Percentiles rank a stretch among this genome's conserved stretches.
Evolutionary conservation across 2,888 invertebrate species (phyloP).

Genomic region (Pachycephus smyrnensis): DNA sequence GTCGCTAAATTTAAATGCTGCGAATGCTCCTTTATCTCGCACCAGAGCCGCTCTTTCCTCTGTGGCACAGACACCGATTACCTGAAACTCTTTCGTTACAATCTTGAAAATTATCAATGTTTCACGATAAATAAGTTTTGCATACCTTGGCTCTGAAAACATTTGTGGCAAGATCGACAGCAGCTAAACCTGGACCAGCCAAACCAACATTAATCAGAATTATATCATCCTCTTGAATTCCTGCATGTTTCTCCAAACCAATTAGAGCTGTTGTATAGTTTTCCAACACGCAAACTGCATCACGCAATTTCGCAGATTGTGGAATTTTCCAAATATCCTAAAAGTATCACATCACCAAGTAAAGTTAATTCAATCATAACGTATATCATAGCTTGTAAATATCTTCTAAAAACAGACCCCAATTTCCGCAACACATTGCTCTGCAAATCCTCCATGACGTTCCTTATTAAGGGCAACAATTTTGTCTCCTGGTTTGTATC

Average conservation of each 20-base stretch:
- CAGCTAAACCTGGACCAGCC: constrained; percentile 75
- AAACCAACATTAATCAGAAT: constrained; percentile 76
- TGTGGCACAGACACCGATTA: constrained; percentile 76
- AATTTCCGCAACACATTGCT: constrained; percentile 70
- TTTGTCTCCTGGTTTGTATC: constrained; percentile 71
- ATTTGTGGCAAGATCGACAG: constrained; percentile 77
- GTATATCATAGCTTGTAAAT: constrained; percentile 71
- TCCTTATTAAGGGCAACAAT: constrained; percentile 72
- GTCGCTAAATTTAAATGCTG: constrained; percentile 72
- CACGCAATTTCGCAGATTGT: constrained; percentile 68
- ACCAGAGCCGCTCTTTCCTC: constrained; percentile 72
- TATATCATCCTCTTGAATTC: constrained; percentile 69
- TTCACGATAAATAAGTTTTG: background rate
- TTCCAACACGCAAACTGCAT: constrained; percentile 72
- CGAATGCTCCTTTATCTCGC: constrained; percentile 74
- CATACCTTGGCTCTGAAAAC: constrained; percentile 75
- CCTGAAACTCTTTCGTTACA: constrained; percentile 63
- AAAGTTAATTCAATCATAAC: constrained; percentile 59
- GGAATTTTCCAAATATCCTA: constrained; percentile 74
- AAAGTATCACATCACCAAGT: background rate
- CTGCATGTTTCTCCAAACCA: constrained; percentile 71
- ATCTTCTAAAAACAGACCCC: constrained; percentile 67
- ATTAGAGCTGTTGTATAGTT: constrained; percentile 76
- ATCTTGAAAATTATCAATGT: background rate
- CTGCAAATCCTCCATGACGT: constrained; percentile 72